phyloP scores from a whole-genome alignment of 2,888 invertebrate species.

The Microplitis manilae region DNA sequence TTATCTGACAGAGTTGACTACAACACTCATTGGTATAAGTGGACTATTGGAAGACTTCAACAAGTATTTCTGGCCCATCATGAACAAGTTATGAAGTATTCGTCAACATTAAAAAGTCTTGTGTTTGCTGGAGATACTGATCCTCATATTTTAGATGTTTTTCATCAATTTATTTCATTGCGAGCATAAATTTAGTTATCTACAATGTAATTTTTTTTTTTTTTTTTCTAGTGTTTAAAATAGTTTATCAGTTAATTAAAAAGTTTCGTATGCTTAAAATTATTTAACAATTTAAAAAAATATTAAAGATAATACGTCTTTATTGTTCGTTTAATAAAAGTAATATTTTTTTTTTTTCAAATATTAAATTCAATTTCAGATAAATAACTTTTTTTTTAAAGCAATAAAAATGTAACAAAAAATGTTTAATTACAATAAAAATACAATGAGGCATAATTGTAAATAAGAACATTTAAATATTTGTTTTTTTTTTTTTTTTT shows the following conservation, averaged over 20 bases:
- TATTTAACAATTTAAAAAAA: not conserved
- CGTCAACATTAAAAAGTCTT: slow-evolving; percentile 93
- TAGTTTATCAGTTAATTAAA: not conserved
- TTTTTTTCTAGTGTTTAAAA: not conserved
- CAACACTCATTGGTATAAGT: slow-evolving; percentile 95
- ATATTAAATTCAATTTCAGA: slow-evolving; percentile 2
- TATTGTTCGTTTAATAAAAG: not conserved
- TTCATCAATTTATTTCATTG: slow-evolving; percentile 96
- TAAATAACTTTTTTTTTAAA: slow-evolving; percentile 32
- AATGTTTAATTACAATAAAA: slow-evolving; percentile 1
- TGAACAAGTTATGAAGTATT: slow-evolving; percentile 97
- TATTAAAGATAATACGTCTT: not conserved
- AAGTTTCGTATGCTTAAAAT: not conserved
- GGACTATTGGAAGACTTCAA: slow-evolving; percentile 94
- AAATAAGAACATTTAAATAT: not conserved
- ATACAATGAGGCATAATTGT: not conserved
- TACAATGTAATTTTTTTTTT: not conserved
- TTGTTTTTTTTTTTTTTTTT: not conserved
- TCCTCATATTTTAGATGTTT: slow-evolving; percentile 95
- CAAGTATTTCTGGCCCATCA: slow-evolving; percentile 98
- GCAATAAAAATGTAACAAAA: slow-evolving; percentile 50
- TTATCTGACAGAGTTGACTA: slow-evolving; percentile 94
- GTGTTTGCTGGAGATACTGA: slow-evolving; percentile 97
- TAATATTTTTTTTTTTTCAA: slow-evolving; percentile 13
- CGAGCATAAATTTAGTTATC: slow-evolving; percentile 75